A percentile compares a stretch with the other conserved stretches of the same genome.
Evolutionary conservation across 2,888 invertebrate species (phyloP).

Genomic region (Mycogona germanica): DNA sequence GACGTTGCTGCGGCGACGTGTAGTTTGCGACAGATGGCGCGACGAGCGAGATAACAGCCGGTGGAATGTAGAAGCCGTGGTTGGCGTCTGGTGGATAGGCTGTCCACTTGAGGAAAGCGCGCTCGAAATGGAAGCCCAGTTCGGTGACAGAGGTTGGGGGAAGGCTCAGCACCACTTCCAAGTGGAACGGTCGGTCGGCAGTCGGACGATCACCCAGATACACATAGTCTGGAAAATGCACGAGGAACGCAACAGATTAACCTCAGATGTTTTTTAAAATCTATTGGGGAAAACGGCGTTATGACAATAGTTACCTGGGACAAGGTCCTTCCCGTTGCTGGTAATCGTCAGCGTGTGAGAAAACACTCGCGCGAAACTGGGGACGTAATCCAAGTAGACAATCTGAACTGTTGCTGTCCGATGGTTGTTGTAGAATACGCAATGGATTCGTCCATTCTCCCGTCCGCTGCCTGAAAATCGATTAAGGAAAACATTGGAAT

Average conservation of each 20-base stretch:
- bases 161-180: slow-evolving; percentile 68
- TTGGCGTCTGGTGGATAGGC: slow-evolving; percentile 99
- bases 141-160: slow-evolving; percentile 68
- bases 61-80: slow-evolving; percentile 92
- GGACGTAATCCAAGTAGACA: slow-evolving; percentile 72
- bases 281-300: background rate
- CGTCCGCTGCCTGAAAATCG: slow-evolving; percentile 91
- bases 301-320: slow-evolving; percentile 15
- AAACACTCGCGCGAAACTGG: slow-evolving; percentile 49
- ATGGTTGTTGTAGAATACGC: slow-evolving; percentile 68
- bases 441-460: slow-evolving; percentile 78
- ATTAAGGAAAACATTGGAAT: too few relatives aligned
- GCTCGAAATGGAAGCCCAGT: slow-evolving; percentile 80
- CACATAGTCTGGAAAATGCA: slow-evolving; percentile 20
- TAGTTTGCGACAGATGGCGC: slow-evolving; percentile 68
- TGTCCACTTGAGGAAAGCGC: slow-evolving; percentile 94
- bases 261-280: too few relatives aligned
- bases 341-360: slow-evolving; percentile 66
- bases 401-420: slow-evolving; percentile 45
- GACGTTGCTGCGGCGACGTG: slow-evolving; percentile 58
- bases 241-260: too few relatives aligned
- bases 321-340: slow-evolving; percentile 3
- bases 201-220: slow-evolving; percentile 7
- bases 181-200: slow-evolving; percentile 53
- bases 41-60: slow-evolving; percentile 66